A percentile compares a stretch with the other conserved stretches of the same genome.
Evolutionary conservation across 2,888 invertebrate genomes (phyloP).

Genomic region (Ptilodon capucinus): DNA sequence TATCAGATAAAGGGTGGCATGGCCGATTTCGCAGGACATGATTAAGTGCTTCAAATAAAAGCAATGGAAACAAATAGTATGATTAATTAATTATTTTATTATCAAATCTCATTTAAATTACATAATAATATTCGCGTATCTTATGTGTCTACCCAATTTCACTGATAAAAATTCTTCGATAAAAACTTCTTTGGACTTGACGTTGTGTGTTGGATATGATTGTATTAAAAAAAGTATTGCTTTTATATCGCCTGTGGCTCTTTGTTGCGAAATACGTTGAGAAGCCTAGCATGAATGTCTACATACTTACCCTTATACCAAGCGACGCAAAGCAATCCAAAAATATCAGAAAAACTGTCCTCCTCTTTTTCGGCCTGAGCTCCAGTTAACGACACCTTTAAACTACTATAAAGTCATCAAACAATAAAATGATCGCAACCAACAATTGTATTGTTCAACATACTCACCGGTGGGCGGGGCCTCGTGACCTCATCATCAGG

Average conservation of each 20-base stretch:
- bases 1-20: no score
- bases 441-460: not conserved
- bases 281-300: no score
- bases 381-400: no score
- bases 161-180: conserved; percentile 22
- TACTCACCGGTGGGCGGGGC: not conserved
- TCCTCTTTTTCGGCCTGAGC: no score
- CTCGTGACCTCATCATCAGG: not conserved
- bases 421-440: not conserved
- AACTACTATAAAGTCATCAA: not conserved
- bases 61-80: not conserved
- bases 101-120: conserved; percentile 24
- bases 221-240: not conserved
- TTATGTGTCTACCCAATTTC: conserved; percentile 29
- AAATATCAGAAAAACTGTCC: no score
- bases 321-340: no score
- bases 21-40: no score
- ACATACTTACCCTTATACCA: no score
- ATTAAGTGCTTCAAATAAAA: no score
- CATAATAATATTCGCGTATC: conserved; percentile 16
- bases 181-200: conserved; percentile 14
- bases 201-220: conserved; percentile 11
- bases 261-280: not conserved
- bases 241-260: not conserved
- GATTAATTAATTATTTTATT: not conserved